Evolutionary conservation across 2,797 vertebrate species (phyloP).

Genomic region (Pelobates cultripes): DNA sequence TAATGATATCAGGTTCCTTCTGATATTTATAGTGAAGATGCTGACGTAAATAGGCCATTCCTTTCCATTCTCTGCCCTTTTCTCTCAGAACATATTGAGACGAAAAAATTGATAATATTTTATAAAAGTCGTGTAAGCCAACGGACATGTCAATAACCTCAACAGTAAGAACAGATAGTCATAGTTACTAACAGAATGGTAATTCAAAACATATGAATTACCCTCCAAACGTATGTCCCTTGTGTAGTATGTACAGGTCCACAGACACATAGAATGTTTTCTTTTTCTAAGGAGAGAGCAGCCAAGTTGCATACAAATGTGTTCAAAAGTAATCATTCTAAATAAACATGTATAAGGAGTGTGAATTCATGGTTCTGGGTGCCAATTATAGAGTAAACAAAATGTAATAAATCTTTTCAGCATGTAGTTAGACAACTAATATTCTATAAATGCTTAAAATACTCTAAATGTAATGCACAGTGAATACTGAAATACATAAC

Average conservation of each 20-base stretch:
- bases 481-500: too few species aligned
- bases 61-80: too few species aligned
- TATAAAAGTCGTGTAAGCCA: background rate
- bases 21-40: too few species aligned
- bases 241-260: background rate
- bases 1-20: too few species aligned
- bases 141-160: background rate
- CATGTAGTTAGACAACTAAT: background rate
- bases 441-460: background rate
- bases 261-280: background rate
- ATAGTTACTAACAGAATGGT: background rate
- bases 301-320: background rate
- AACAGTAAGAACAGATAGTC: background rate
- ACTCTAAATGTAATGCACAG: background rate
- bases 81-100: too few species aligned
- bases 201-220: background rate
- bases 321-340: conserved; percentile 12
- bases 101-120: background rate
- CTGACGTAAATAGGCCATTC: too few species aligned
- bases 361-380: conserved; percentile 6
- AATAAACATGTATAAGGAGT: background rate
- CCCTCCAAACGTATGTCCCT: background rate
- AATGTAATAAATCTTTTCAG: conserved; percentile 4
- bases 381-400: conserved; percentile 8
- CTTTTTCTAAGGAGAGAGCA: background rate